Conservation (phyloP, 2,888 invertebrate genomes). For the Didymodactylos carnosus region DNA sequence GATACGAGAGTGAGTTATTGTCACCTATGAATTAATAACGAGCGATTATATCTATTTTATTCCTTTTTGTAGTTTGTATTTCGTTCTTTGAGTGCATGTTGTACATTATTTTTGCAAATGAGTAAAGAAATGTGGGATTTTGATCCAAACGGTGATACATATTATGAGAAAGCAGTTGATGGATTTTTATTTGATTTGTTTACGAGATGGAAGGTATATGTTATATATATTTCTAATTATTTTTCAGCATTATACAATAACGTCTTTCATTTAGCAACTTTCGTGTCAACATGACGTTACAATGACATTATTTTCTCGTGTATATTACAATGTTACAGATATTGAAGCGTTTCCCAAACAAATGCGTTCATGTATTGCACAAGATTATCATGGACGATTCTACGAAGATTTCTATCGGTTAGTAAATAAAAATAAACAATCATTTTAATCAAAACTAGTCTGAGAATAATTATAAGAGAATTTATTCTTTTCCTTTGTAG, state of each 20-base stretch:
- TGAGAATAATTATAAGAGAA: too few species aligned
- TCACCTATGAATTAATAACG: neutral
- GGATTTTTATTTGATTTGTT: constrained; percentile 87
- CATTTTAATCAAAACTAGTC: too few species aligned
- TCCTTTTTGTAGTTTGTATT: constrained; percentile 52
- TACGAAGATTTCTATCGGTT: constrained; percentile 83
- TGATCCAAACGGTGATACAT: constrained; percentile 90
- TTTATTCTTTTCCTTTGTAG: constrained; percentile 27
- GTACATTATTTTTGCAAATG: constrained; percentile 86
- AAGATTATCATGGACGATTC: constrained; percentile 77
- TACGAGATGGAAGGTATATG: constrained; percentile 68
- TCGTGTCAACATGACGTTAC: constrained; percentile 95
- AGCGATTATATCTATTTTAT: neutral
- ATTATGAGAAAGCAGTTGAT: constrained; percentile 84
- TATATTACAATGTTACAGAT: constrained; percentile 56
- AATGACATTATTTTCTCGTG: constrained; percentile 82
- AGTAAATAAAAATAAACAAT: too few species aligned
- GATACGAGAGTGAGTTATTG: neutral
- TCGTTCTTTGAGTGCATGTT: constrained; percentile 86
- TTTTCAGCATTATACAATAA: too few species aligned
- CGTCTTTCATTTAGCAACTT: neutral
- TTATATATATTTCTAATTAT: neutral
- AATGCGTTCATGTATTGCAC: constrained; percentile 47
- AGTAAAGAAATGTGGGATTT: constrained; percentile 99
- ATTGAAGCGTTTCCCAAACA: constrained; percentile 28